Evolutionary conservation across 2,888 invertebrate species (phyloP).

Genomic region (Cloeon dipterum): DNA sequence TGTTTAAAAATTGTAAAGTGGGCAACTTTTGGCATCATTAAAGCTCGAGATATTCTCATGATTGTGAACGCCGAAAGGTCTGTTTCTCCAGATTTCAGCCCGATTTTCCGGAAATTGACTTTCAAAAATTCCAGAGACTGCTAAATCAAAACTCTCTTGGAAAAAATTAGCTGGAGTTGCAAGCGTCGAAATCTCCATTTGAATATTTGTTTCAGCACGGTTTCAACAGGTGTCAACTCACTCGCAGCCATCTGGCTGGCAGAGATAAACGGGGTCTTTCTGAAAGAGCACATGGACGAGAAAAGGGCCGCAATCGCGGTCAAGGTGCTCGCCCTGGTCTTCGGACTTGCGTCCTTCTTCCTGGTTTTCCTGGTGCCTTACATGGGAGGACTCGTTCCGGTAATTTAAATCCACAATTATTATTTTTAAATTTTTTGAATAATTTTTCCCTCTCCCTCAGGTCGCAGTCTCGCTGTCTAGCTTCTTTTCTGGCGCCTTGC

Average conservation of each 20-base stretch:
- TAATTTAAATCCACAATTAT: slow-evolving; percentile 9
- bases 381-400: slow-evolving; percentile 23
- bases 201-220: slow-evolving; percentile 25
- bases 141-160: too few species aligned
- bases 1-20: too few species aligned
- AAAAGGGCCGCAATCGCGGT: slow-evolving; percentile 16
- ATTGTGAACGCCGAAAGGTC: too few species aligned
- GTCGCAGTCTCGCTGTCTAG: slow-evolving; percentile 19
- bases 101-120: too few species aligned
- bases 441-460: too few species aligned
- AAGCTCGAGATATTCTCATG: too few species aligned
- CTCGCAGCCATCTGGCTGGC: slow-evolving; percentile 25
- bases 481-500: slow-evolving; percentile 20
- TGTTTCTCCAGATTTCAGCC: too few species aligned
- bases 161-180: too few species aligned
- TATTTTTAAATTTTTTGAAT: too few species aligned
- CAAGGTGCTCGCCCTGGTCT: slow-evolving; percentile 20
- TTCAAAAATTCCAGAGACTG: too few species aligned
- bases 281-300: slow-evolving; percentile 11
- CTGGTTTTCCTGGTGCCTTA: slow-evolving; percentile 24
- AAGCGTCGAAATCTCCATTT: too few species aligned
- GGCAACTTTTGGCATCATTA: too few species aligned
- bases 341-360: slow-evolving; percentile 20
- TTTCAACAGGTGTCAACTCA: slow-evolving; percentile 29
- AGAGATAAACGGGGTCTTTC: slow-evolving; percentile 16